phyloP scores from a whole-genome alignment of 2,888 invertebrate genomes.

The Odontothrips loti region DNA sequence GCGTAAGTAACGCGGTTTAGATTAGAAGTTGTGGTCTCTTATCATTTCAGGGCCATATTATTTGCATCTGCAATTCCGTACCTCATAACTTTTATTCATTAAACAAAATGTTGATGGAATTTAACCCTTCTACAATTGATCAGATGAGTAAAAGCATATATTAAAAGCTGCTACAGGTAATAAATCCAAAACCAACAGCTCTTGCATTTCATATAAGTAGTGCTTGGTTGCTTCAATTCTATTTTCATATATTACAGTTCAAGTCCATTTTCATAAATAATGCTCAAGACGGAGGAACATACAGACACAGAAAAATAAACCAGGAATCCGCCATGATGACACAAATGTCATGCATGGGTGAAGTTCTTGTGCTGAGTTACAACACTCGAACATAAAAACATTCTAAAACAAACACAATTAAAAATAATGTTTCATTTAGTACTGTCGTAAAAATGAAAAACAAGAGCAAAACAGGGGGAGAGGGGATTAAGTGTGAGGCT shows the following conservation, averaged over 20 bases:
- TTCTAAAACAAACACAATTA: conserved; percentile 17
- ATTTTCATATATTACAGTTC: neutral
- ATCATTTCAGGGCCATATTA: too few relatives aligned
- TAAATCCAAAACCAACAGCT: neutral
- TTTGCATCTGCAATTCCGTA: neutral
- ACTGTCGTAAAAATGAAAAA: neutral
- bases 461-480: neutral
- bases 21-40: too few relatives aligned
- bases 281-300: neutral
- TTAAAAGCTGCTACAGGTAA: conserved; percentile 9
- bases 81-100: neutral
- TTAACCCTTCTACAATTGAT: conserved; percentile 4
- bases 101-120: conserved; percentile 3
- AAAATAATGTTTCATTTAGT: neutral
- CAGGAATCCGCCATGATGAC: neutral
- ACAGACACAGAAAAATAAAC: neutral
- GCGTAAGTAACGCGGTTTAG: too few relatives aligned
- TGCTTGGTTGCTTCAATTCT: neutral
- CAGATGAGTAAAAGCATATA: conserved; percentile 15
- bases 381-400: neutral
- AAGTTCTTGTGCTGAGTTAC: neutral
- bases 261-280: neutral
- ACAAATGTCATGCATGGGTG: neutral
- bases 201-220: neutral
- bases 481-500: neutral